A percentile compares a stretch with the other conserved stretches of the same genome.
Evolutionary conservation across 1,140 invertebrate species (phyloP).

Genomic region (Polypedilum vanderplanki): DNA sequence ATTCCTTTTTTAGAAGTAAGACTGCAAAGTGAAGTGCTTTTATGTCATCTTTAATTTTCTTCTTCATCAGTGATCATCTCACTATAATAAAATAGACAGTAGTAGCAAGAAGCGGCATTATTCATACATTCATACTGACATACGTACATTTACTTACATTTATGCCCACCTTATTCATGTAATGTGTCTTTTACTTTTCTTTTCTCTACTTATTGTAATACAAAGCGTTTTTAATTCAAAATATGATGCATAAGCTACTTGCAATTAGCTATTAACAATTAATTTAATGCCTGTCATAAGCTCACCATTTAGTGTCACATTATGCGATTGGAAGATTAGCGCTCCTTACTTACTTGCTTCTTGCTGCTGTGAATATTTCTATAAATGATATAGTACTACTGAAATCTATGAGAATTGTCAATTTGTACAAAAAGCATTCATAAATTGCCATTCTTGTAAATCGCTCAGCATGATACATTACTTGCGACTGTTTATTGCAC

Average conservation of each 20-base stretch:
- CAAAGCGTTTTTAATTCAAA: no score
- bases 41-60: neutral
- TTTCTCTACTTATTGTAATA: no score
- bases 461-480: neutral
- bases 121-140: no score
- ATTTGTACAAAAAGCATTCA: neutral
- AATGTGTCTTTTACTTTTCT: no score
- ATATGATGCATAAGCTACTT: neutral
- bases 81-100: no score
- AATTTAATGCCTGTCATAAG: slow-evolving; percentile 11
- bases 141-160: no score
- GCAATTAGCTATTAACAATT: slow-evolving; percentile 13
- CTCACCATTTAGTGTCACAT: slow-evolving; percentile 16
- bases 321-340: slow-evolving; percentile 17
- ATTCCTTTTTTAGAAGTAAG: neutral
- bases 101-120: no score
- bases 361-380: neutral
- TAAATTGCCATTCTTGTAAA: slow-evolving; percentile 3
- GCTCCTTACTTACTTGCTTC: neutral
- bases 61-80: neutral
- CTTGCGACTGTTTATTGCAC: neutral
- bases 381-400: slow-evolving; percentile 4
- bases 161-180: no score
- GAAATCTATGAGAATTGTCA: neutral
- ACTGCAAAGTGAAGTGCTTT: neutral